A percentile compares a stretch with the other conserved stretches of the same genome.
phyloP scores from a whole-genome alignment of 2,797 vertebrate species.

The Ibycter americanus region DNA sequence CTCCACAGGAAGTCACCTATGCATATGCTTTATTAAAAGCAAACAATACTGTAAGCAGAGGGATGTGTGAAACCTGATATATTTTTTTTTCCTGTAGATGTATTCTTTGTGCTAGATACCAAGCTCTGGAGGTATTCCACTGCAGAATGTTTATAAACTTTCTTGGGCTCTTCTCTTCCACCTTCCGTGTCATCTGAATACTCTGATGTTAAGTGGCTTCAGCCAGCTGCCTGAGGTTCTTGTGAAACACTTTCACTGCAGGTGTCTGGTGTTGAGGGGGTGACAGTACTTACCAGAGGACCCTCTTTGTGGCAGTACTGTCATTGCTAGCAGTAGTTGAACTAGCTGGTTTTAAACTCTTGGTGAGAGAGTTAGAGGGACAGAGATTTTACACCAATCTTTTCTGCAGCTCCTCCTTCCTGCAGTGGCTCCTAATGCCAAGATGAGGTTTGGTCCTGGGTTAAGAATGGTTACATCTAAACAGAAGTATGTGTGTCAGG shows the following conservation, averaged over 20 bases:
- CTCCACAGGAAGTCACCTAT: neutral
- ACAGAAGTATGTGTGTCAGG: neutral
- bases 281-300: neutral
- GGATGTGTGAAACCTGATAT: neutral
- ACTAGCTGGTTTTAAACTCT: neutral
- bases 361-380: neutral
- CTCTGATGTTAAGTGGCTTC: neutral
- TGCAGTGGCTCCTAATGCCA: neutral
- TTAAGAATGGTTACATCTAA: neutral
- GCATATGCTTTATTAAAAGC: neutral
- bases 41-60: neutral
- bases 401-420: neutral
- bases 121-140: neutral
- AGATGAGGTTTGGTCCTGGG: neutral
- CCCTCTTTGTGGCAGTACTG: neutral
- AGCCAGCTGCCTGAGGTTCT: neutral
- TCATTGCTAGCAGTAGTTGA: neutral
- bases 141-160: neutral
- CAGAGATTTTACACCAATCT: neutral
- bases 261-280: neutral
- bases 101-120: neutral
- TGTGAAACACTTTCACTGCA: neutral
- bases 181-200: neutral
- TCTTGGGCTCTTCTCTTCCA: neutral
- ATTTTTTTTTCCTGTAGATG: neutral